These are phyloP conservation scores for Strigamia maritima DNA, from an alignment of 2,888 invertebrate species.

Conservation along the genomic window DNA sequence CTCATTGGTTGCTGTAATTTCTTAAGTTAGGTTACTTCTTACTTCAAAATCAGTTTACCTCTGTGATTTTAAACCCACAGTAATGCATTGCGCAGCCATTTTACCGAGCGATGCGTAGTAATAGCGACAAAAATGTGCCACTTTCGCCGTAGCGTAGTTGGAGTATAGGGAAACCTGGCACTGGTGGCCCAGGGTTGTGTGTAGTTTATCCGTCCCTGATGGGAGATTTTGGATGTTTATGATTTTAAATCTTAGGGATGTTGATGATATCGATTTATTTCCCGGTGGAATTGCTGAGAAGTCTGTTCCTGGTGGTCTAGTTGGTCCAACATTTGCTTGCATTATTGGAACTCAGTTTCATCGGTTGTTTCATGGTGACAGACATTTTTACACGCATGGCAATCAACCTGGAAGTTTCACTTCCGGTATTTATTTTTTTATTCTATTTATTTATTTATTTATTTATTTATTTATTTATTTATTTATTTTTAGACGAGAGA, in stretches of 20 bases:
- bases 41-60: no score
- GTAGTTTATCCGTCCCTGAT: no score
- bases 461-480: neutral
- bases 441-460: neutral
- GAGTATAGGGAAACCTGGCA: no score
- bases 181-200: no score
- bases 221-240: no score
- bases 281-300: slow-evolving; percentile 47
- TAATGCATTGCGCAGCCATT: no score
- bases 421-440: neutral
- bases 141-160: no score
- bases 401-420: slow-evolving; percentile 38
- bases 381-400: slow-evolving; percentile 39
- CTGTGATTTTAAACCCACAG: no score
- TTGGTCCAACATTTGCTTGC: slow-evolving; percentile 50
- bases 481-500: neutral
- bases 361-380: slow-evolving; percentile 41
- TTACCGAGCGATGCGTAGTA: no score
- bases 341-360: slow-evolving; percentile 48
- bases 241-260: neutral
- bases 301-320: slow-evolving; percentile 46
- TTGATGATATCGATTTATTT: slow-evolving; percentile 50
- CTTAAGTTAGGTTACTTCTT: no score
- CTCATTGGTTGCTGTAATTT: no score
- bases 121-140: no score